Percentiles rank a stretch among this genome's conserved stretches.
Evolutionary conservation across 53 echinoderm and acorn worm species (phyloP).

Genomic region (Luidia sarsii): DNA sequence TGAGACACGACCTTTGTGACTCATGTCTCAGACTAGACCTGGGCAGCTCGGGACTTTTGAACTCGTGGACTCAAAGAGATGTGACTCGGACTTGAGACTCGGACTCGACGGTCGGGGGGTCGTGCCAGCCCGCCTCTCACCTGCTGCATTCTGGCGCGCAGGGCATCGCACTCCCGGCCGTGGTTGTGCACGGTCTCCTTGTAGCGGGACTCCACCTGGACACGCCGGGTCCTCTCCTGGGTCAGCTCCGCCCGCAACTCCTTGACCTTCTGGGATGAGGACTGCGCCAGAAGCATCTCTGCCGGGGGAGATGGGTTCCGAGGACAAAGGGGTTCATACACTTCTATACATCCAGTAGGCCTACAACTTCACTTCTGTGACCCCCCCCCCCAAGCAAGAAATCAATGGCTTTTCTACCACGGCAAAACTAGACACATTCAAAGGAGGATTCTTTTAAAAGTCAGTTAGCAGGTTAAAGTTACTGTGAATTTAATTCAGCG

Average conservation of each 20-base stretch:
- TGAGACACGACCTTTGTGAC: too few relatives aligned
- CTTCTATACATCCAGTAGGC: neutral
- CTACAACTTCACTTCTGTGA: neutral
- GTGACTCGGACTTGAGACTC: too few relatives aligned
- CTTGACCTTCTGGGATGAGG: constrained; percentile 89
- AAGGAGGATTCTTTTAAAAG: too few relatives aligned
- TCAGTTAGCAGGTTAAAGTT: too few relatives aligned
- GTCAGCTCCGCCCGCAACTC: constrained; percentile 83
- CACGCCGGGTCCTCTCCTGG: constrained; percentile 67
- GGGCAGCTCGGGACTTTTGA: too few relatives aligned
- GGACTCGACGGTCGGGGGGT: too few relatives aligned
- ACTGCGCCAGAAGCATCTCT: constrained; percentile 88
- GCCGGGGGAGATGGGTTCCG: neutral
- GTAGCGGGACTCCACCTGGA: constrained; percentile 72
- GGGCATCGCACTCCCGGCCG: constrained; percentile 77
- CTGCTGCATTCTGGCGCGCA: constrained; percentile 87
- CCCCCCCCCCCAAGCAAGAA: neutral
- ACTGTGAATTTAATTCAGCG: too few relatives aligned
- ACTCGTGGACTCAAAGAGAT: too few relatives aligned
- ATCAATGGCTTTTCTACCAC: too few relatives aligned
- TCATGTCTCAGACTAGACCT: too few relatives aligned
- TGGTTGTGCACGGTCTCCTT: constrained; percentile 79
- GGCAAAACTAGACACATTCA: too few relatives aligned
- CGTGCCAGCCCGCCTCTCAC: too few relatives aligned
- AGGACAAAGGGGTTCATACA: neutral